These are phyloP conservation scores for Lepidocyrtinus sp. DNA, from an alignment of 2,888 invertebrate species.

Conservation along the genomic window DNA sequence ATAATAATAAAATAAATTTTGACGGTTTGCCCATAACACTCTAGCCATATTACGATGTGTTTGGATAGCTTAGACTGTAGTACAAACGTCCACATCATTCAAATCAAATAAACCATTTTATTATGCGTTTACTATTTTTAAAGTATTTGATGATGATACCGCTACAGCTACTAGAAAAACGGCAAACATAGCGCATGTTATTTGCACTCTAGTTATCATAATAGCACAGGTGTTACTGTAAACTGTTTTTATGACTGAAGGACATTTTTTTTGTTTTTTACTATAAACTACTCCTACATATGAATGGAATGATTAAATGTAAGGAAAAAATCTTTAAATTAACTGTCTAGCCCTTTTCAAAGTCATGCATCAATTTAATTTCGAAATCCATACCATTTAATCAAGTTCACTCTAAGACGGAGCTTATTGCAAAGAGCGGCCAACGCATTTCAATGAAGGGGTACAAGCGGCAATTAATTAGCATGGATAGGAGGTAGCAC, in stretches of 20 bases:
- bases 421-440: not conserved
- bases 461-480: slow-evolving; percentile 37
- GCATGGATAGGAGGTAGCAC: slow-evolving; percentile 7
- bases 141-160: slow-evolving; percentile 40
- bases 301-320: not conserved
- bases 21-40: slow-evolving; percentile 37
- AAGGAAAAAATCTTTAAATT: not conserved
- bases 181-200: not conserved
- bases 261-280: not conserved
- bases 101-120: slow-evolving; percentile 38
- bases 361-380: not conserved
- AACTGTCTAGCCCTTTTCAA: not conserved
- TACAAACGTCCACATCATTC: slow-evolving; percentile 6
- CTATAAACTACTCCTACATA: not conserved
- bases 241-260: not conserved
- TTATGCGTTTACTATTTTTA: slow-evolving; percentile 41
- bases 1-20: slow-evolving; percentile 58
- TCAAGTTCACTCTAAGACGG: not conserved
- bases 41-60: not conserved
- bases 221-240: not conserved
- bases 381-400: slow-evolving; percentile 7
- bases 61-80: not conserved
- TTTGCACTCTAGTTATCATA: not conserved
- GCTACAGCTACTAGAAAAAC: too few relatives aligned
- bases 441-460: not conserved